Base-by-base conservation (phyloP, 2,797 vertebrate genomes). In the Phataginus tricuspis region DNA sequence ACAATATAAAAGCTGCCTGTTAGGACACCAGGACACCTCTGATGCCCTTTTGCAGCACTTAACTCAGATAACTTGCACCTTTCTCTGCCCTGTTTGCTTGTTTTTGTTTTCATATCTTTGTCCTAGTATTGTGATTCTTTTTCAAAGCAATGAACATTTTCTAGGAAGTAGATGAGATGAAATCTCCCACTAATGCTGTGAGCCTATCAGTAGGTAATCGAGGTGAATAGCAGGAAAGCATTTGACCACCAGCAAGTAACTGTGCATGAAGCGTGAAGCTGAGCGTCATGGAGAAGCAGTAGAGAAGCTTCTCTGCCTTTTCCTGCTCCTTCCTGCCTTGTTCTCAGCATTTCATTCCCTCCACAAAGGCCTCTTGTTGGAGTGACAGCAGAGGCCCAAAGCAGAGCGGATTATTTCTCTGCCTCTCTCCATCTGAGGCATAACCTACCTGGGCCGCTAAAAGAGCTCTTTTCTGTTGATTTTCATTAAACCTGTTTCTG, bases 391-490 rank as follows among this genome's bases (percentile, higher is more conserved):
- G 95, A 97, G 90, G 85, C 97, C 96, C 79, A 21, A 96, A 97
- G 95, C 92, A 97, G 96, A 98, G 97, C 96, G 77, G 66, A 97
- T 96, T 96, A 93, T 96, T 99, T 99, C 99, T 99, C 95, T 95
- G 91, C 97, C 93, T 90, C 93, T 96, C 14, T 34, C 94, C 95
- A 98, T 99, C 98, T 98, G 99, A 99, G 98, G 98, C 99, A 99
- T 99, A 99, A 98, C 99, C 99, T 99, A 99, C 99, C 99, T 99
- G 99, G 37, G 99, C 99, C 99, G 99, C 99, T 98, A 99, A 99
- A 98, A 99, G 99, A 99, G 99, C 99, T 99, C 99, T 99, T 99
- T 99, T 99, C 99, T 99, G 99, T 98, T 97, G 99, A 99, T 99
- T 99, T 99, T 99, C 99, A 99, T 99, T 99, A 99, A 99, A 99